Conservation (phyloP, 2,888 invertebrate genomes). For the Chrysolina americana region DNA sequence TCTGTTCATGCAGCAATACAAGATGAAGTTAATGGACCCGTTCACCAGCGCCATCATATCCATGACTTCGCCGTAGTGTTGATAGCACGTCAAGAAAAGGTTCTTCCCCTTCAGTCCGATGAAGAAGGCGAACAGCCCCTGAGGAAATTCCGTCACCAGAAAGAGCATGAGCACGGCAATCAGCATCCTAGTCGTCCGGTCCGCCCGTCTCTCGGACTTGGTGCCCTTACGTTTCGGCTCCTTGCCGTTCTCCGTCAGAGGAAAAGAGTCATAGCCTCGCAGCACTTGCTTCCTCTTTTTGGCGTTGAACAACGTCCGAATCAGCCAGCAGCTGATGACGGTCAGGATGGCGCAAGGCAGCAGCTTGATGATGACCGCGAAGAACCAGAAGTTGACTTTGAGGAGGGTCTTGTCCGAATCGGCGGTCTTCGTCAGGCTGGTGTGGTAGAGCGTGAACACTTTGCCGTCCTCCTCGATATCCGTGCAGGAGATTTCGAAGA, state of each 20-base stretch:
- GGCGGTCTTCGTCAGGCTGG: slow-evolving; percentile 69
- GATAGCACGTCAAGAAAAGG: slow-evolving; percentile 87
- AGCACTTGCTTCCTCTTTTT: slow-evolving; percentile 82
- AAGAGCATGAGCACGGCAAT: slow-evolving; percentile 90
- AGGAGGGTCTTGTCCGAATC: slow-evolving; percentile 66
- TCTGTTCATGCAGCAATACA: slow-evolving; percentile 94
- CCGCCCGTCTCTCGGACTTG: slow-evolving; percentile 82
- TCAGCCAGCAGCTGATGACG: slow-evolving; percentile 80
- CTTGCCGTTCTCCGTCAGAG: slow-evolving; percentile 61
- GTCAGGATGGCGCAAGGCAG: slow-evolving; percentile 86
- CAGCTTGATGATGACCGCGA: slow-evolving; percentile 85
- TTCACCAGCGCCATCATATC: slow-evolving; percentile 92
- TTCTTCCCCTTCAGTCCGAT: slow-evolving; percentile 77
- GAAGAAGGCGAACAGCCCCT: slow-evolving; percentile 74
- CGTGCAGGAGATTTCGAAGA: slow-evolving; percentile 75
- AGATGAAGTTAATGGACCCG: slow-evolving; percentile 92
- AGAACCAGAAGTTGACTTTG: slow-evolving; percentile 84
- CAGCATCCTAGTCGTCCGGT: slow-evolving; percentile 91
- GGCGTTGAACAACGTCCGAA: slow-evolving; percentile 81
- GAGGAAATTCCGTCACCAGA: slow-evolving; percentile 89
- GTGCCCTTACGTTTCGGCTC: slow-evolving; percentile 56
- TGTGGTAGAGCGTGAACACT: slow-evolving; percentile 75
- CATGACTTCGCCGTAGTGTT: slow-evolving; percentile 87
- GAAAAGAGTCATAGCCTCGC: slow-evolving; percentile 76
- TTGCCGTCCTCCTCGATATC: slow-evolving; percentile 73